A percentile compares a stretch with the other conserved stretches of the same genome.
Conservation (phyloP, 2,113 vertebrate species). For the Sylvia atricapilla region DNA sequence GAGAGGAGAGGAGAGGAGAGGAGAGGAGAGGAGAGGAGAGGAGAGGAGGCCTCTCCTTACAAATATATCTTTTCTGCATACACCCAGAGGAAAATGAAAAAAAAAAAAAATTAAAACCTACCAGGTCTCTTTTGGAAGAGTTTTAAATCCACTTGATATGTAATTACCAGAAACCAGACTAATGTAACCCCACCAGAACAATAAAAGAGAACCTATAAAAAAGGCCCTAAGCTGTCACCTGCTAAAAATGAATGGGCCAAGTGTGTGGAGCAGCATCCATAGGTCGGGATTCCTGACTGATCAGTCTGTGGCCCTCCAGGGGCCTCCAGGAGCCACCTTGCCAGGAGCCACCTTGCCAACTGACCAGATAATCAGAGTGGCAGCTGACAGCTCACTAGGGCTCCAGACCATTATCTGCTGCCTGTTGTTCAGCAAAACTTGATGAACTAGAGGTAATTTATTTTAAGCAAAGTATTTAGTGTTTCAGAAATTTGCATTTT, state of each 20-base stretch:
- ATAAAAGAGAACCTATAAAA: not conserved
- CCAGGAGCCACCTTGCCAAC: not conserved
- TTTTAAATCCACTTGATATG: not conserved
- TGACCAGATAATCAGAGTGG: not conserved
- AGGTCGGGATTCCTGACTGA: not conserved
- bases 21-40: not conserved
- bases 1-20: not conserved
- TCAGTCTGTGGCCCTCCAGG: not conserved
- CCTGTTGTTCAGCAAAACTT: not conserved
- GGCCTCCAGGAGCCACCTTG: not conserved
- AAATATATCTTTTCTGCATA: not conserved
- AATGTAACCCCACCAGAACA: not conserved
- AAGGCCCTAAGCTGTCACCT: not conserved
- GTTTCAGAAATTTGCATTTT: not conserved
- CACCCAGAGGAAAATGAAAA: rapidly evolving
- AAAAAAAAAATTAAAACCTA: not conserved
- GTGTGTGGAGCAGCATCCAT: not conserved
- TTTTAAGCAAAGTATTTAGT: not conserved
- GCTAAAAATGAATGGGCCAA: not conserved
- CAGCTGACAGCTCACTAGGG: not conserved
- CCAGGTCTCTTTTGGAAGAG: not conserved
- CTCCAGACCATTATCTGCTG: not conserved
- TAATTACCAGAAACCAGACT: not conserved
- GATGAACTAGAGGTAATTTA: not conserved
- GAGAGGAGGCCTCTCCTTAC: not conserved